Percentiles rank a stretch among this genome's conserved stretches.
These are phyloP conservation scores for Rhagoletis zephyria DNA, from an alignment of 1,140 invertebrate species.

Conservation along the genomic window DNA sequence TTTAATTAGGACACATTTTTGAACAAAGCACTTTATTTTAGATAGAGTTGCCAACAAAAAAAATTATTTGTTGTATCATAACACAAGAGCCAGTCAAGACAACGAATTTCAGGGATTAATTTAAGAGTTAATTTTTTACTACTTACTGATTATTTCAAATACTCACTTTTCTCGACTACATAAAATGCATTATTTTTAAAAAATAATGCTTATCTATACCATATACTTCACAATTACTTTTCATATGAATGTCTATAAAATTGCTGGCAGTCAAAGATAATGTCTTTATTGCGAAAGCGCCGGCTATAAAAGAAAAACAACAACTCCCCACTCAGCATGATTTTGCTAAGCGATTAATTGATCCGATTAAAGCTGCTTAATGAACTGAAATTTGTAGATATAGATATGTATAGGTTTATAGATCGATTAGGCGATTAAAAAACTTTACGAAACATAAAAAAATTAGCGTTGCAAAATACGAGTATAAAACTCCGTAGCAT, in stretches of 20 bases:
- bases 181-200: too few relatives aligned
- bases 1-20: too few relatives aligned
- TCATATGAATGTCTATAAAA: too few relatives aligned
- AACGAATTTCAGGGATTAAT: background rate
- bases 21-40: too few relatives aligned
- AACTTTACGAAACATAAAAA: background rate
- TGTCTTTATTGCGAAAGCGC: background rate
- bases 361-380: conserved; percentile 24
- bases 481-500: too few relatives aligned
- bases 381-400: conserved; percentile 35
- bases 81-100: too few relatives aligned
- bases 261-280: background rate
- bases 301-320: background rate
- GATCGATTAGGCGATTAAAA: background rate
- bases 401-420: background rate
- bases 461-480: background rate
- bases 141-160: background rate
- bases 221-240: background rate
- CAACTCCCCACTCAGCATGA: background rate
- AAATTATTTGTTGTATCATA: too few relatives aligned
- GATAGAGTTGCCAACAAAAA: too few relatives aligned
- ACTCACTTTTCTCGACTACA: background rate
- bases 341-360: conserved; percentile 36
- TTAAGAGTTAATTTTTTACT: background rate
- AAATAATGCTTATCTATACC: background rate